A percentile compares a stretch with the other conserved stretches of the same genome.
These are phyloP conservation scores for Podarcis muralis DNA, from an alignment of 2,113 vertebrate genomes.

Conservation along the genomic window DNA sequence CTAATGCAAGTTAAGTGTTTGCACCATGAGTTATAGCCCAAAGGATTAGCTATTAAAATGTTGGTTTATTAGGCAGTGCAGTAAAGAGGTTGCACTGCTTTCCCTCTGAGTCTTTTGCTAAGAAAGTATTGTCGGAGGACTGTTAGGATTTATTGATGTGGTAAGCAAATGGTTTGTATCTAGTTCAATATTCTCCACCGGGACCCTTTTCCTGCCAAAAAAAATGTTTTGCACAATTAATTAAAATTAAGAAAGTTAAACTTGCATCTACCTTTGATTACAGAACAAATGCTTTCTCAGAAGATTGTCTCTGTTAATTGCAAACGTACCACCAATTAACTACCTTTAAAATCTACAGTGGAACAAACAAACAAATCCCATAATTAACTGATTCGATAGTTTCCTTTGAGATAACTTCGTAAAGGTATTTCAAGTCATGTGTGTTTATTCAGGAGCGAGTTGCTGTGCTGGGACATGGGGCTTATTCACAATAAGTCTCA, in stretches of 20 bases:
- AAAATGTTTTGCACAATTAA: slow-evolving; percentile 40
- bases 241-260: slow-evolving; percentile 44
- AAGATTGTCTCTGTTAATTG: slow-evolving; percentile 17
- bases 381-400: background rate
- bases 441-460: background rate
- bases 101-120: background rate
- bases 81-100: slow-evolving; percentile 9
- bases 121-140: slow-evolving; percentile 24
- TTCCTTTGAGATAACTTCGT: slow-evolving; percentile 33
- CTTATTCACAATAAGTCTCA: background rate
- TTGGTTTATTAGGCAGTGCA: slow-evolving; percentile 29
- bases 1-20: slow-evolving; percentile 19
- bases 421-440: slow-evolving; percentile 34
- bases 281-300: slow-evolving; percentile 43
- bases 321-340: background rate
- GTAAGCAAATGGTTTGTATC: slow-evolving; percentile 14
- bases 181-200: slow-evolving; percentile 38
- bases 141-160: slow-evolving; percentile 36
- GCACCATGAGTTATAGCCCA: slow-evolving; percentile 3
- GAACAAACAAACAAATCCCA: background rate
- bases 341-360: slow-evolving; percentile 9
- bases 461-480: background rate
- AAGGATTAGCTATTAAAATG: slow-evolving; percentile 25
- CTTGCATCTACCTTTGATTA: background rate
- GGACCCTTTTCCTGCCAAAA: slow-evolving; percentile 9